phyloP scores from a whole-genome alignment of 2,888 invertebrate species.

The Tetrapedia diversipes region DNA sequence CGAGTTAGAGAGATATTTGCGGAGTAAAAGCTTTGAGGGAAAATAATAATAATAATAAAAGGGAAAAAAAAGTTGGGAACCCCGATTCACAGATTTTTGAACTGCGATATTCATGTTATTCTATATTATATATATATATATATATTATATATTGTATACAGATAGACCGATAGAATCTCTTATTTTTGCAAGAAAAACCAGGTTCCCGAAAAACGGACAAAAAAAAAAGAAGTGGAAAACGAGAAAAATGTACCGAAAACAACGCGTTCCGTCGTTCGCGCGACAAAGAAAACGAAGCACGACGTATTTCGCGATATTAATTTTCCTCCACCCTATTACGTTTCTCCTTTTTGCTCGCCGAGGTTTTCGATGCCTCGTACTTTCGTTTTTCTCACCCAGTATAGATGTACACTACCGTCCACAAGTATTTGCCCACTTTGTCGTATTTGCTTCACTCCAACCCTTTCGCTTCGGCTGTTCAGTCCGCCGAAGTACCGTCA shows the following conservation, averaged over 20 bases:
- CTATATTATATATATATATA: slow-evolving; percentile 46
- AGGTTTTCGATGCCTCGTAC: neutral
- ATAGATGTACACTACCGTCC: no score
- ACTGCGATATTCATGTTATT: slow-evolving; percentile 66
- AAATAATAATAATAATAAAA: no score
- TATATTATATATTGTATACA: slow-evolving; percentile 62
- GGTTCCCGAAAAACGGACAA: slow-evolving; percentile 49
- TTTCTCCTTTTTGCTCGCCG: neutral
- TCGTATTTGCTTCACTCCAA: no score
- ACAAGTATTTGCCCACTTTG: no score
- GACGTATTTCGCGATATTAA: neutral
- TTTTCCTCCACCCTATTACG: neutral
- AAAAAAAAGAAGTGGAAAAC: slow-evolving; percentile 36
- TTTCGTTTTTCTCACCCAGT: no score
- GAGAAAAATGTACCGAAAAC: slow-evolving; percentile 31
- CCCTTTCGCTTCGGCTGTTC: no score
- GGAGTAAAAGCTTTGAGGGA: slow-evolving; percentile 15
- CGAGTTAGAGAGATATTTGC: no score
- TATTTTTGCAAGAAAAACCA: slow-evolving; percentile 78
- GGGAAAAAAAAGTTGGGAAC: slow-evolving; percentile 44
- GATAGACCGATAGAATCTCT: slow-evolving; percentile 75
- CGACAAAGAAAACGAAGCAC: slow-evolving; percentile 11
- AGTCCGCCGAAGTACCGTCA: no score
- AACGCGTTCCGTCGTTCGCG: slow-evolving; percentile 37
- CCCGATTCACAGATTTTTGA: slow-evolving; percentile 58